Conservation (phyloP, 2,113 vertebrate species). For the Triplophysa siluroides region DNA sequence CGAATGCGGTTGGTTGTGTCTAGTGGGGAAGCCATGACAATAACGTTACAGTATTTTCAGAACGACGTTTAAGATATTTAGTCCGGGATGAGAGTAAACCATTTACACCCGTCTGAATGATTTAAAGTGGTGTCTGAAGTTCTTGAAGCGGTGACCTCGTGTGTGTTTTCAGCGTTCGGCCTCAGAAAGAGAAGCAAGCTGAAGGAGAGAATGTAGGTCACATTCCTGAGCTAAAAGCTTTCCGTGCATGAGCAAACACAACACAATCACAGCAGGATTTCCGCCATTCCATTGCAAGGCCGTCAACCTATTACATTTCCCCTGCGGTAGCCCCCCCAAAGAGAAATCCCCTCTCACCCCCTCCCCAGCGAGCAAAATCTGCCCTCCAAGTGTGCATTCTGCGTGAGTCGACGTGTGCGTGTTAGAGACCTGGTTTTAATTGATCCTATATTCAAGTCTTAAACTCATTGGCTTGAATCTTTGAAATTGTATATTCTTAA, state of each 20-base stretch:
- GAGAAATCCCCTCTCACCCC: constrained; percentile 48
- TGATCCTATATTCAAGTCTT: no score
- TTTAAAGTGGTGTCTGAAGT: no score
- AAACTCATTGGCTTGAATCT: no score
- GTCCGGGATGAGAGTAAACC: no score
- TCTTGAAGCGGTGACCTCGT: background rate
- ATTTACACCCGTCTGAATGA: no score
- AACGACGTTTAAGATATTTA: no score
- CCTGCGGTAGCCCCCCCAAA: constrained; percentile 50
- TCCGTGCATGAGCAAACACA: constrained; percentile 65
- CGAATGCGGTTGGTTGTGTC: no score
- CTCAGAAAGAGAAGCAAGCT: background rate
- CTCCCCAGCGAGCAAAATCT: background rate
- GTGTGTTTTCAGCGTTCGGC: background rate
- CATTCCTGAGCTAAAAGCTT: constrained; percentile 71
- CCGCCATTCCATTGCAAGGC: constrained; percentile 63
- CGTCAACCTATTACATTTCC: constrained; percentile 54
- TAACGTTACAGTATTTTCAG: no score
- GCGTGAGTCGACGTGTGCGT: background rate
- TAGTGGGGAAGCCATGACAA: no score
- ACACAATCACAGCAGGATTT: constrained; percentile 72
- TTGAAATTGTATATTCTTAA: no score
- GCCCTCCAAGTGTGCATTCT: background rate
- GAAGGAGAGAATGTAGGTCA: constrained; percentile 69
- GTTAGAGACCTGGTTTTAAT: background rate